A percentile compares a stretch with the other conserved stretches of the same genome.
These are phyloP conservation scores for Drosophila takahashii DNA, from an alignment of 1,140 invertebrate genomes.

Conservation along the genomic window DNA sequence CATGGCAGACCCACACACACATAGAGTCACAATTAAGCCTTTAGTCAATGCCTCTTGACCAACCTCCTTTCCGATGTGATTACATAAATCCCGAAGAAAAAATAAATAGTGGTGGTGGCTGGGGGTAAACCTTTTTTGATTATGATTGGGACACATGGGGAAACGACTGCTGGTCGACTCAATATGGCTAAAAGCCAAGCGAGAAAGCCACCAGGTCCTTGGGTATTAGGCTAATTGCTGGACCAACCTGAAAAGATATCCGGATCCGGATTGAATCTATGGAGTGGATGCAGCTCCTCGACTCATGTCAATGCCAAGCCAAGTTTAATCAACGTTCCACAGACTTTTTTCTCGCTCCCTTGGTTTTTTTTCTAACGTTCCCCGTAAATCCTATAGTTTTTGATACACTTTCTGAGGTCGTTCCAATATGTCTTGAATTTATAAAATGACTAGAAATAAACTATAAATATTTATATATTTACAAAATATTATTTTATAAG, in stretches of 20 bases:
- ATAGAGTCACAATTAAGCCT: slow-evolving; percentile 32
- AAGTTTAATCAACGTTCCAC: slow-evolving; percentile 75
- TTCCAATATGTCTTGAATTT: too few species aligned
- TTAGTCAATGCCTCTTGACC: slow-evolving; percentile 21
- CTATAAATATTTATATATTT: too few species aligned
- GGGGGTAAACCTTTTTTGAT: slow-evolving; percentile 39
- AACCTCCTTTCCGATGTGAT: slow-evolving; percentile 26
- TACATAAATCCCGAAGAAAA: slow-evolving; percentile 54
- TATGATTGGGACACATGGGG: slow-evolving; percentile 37
- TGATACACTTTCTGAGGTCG: slow-evolving; percentile 6
- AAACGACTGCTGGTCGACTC: slow-evolving; percentile 31
- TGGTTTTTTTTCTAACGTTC: slow-evolving; percentile 12
- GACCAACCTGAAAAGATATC: slow-evolving; percentile 65
- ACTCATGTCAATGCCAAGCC: slow-evolving; percentile 61
- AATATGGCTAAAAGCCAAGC: slow-evolving; percentile 74
- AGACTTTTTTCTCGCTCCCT: slow-evolving; percentile 33
- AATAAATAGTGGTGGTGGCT: slow-evolving; percentile 14
- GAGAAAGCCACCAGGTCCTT: slow-evolving; percentile 52
- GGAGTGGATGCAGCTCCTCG: slow-evolving; percentile 45
- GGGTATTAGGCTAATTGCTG: slow-evolving; percentile 77
- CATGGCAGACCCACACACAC: slow-evolving; percentile 10
- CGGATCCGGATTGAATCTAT: slow-evolving; percentile 29
- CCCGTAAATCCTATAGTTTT: slow-evolving; percentile 20
- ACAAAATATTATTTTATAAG: too few species aligned
- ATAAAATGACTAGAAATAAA: not conserved